A percentile compares a stretch with the other conserved stretches of the same genome.
phyloP scores from a whole-genome alignment of 2,888 invertebrate genomes.

The Chromoteleia sp. region DNA sequence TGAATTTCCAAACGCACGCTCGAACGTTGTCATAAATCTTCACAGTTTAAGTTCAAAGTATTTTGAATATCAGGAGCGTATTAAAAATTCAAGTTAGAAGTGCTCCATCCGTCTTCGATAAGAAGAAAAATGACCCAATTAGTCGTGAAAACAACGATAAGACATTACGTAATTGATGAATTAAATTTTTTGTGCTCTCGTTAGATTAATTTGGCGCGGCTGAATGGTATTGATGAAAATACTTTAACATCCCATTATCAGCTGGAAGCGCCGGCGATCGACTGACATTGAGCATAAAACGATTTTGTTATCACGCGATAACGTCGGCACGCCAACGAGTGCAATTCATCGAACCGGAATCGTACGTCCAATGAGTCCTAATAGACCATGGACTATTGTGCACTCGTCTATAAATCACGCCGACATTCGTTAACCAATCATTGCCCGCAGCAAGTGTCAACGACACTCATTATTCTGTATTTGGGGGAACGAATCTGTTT shows the following conservation, averaged over 20 bases:
- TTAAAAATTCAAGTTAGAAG: neutral
- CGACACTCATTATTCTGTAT: conserved; percentile 62
- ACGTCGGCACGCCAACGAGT: conserved; percentile 57
- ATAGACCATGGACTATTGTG: conserved; percentile 72
- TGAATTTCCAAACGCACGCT: too few relatives aligned
- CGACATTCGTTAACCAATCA: conserved; percentile 76
- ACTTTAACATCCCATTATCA: conserved; percentile 57
- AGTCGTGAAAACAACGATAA: conserved; percentile 27
- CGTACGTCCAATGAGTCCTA: conserved; percentile 70
- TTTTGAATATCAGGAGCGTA: too few relatives aligned
- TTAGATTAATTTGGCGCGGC: conserved; percentile 32
- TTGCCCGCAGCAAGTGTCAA: conserved; percentile 70
- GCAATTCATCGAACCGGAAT: conserved; percentile 67
- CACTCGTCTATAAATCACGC: conserved; percentile 75
- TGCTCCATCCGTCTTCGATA: conserved; percentile 13
- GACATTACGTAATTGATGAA: conserved; percentile 25
- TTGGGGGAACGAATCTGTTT: conserved; percentile 36
- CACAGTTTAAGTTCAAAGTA: too few relatives aligned
- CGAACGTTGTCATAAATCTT: too few relatives aligned
- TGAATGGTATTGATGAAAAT: conserved; percentile 48
- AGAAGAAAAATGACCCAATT: conserved; percentile 25
- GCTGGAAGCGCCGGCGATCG: conserved; percentile 46
- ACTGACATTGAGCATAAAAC: conserved; percentile 69
- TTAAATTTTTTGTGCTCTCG: conserved; percentile 5
- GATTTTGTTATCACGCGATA: conserved; percentile 69